These are phyloP conservation scores for Parnassius glacialis DNA, from an alignment of 2,888 invertebrate species.

Conservation along the genomic window DNA sequence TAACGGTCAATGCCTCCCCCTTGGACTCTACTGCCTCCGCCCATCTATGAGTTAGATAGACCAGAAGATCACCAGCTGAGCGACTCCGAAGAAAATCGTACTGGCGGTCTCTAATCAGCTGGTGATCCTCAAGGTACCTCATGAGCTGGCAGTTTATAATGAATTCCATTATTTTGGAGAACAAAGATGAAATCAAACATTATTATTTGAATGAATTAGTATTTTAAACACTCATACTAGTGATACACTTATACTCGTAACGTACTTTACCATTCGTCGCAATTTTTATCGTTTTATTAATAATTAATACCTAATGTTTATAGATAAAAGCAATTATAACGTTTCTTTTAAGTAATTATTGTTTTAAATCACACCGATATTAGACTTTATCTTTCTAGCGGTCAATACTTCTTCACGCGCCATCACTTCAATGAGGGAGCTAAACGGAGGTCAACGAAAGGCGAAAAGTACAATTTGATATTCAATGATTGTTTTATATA, in stretches of 20 bases:
- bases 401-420: slow-evolving; percentile 48
- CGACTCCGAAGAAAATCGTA: no score
- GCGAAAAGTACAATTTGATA: slow-evolving; percentile 3
- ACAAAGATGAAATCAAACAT: no score
- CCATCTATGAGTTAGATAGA: no score
- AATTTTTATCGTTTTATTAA: slow-evolving; percentile 1
- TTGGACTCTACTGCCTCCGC: no score
- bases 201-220: no score
- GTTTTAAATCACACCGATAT: slow-evolving; percentile 15
- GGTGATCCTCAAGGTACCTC: no score
- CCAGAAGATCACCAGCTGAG: no score
- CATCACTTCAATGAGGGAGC: slow-evolving; percentile 12
- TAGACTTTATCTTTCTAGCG: slow-evolving; percentile 46
- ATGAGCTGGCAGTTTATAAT: no score
- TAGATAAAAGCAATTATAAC: slow-evolving; percentile 14
- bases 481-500: slow-evolving; percentile 10
- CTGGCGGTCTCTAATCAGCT: no score
- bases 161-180: no score
- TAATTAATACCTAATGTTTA: slow-evolving; percentile 5
- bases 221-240: no score
- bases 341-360: slow-evolving; percentile 37
- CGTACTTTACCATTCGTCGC: not conserved
- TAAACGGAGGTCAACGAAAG: not conserved
- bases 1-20: no score
- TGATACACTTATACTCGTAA: not conserved